These are phyloP conservation scores for Paratilapia polleni DNA, from an alignment of 2,113 vertebrate species.

Conservation along the genomic window DNA sequence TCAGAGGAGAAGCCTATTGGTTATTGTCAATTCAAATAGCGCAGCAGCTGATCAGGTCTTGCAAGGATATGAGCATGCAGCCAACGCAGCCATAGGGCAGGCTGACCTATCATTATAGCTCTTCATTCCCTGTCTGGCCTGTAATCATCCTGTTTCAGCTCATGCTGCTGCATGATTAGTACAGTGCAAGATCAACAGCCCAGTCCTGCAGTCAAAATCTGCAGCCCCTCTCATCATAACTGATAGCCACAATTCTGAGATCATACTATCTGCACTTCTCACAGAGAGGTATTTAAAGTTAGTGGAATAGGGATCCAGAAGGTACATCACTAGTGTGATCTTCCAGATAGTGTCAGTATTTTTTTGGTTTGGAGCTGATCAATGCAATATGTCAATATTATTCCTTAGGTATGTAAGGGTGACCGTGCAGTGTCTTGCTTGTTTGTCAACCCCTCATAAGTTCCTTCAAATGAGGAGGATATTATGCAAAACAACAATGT, in stretches of 20 bases:
- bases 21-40: slow-evolving; percentile 67
- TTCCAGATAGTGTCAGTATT: slow-evolving; percentile 29
- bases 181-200: slow-evolving; percentile 66
- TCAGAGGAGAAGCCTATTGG: slow-evolving; percentile 52
- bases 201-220: slow-evolving; percentile 46
- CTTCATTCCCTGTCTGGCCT: slow-evolving; percentile 77
- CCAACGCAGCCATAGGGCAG: slow-evolving; percentile 56
- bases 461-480: slow-evolving; percentile 44
- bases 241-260: slow-evolving; percentile 62
- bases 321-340: slow-evolving; percentile 17
- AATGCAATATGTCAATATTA: slow-evolving; percentile 61
- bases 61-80: slow-evolving; percentile 43
- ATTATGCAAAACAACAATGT: slow-evolving; percentile 62
- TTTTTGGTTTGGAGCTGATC: slow-evolving; percentile 41
- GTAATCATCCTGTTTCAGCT: slow-evolving; percentile 75
- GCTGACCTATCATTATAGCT: slow-evolving; percentile 75
- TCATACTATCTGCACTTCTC: slow-evolving; percentile 23
- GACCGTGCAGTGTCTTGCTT: slow-evolving; percentile 31
- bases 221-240: slow-evolving; percentile 54
- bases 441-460: slow-evolving; percentile 32
- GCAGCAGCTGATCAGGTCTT: slow-evolving; percentile 53
- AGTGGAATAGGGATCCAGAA: not conserved
- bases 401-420: slow-evolving; percentile 39
- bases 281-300: slow-evolving; percentile 29
- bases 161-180: slow-evolving; percentile 68